Base-by-base conservation (phyloP, 2,888 invertebrate genomes). In the Mimas tiliae region DNA sequence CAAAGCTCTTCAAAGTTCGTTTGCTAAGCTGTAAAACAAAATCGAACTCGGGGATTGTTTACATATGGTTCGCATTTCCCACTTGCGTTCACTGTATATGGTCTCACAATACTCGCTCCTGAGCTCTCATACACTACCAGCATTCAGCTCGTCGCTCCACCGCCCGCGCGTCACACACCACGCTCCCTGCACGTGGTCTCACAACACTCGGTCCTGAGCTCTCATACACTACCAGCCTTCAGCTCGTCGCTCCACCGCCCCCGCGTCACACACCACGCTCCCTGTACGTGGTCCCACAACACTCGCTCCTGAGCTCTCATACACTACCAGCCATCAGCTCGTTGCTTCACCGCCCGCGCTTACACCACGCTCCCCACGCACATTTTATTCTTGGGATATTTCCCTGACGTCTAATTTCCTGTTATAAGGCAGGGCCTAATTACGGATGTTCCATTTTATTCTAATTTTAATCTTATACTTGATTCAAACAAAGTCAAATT, bases 401-500 rank as follows among this genome's bases (percentile, higher is more conserved):
- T 38, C 38, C 6, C 58, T 19, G 42, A 42, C 42, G 19, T 58
- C 58, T 58, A 38, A 58, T 58, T 58, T 14, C 38, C 19, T 19
- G 8, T 58, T 19, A 58, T 47, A 67, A 67, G 16, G 50, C 33
- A 42, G 45, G 47, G 12, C 63, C 50, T 64, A 67, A 64, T 65
- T 65, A 65, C 65, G 58, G 55, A 34, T 52, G 33, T 38, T 47
- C 72, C 71, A 67, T 66, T 65, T 73, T 63, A 72, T 75, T 69
- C 64, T 70, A 70, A 72, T 72, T 72, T 67, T 72, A 71, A 72
- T 72, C 73, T 74, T 65, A 53, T 66, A 74, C 73, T 72, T 71
- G 69, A 64, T 66, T 52, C 68, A 67, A 65, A 67, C 67, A 67
- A 68, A 73, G 74, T 74, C 69, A 65, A 74, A 73, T 76, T 80